Evolutionary conservation across 2,888 invertebrate species (phyloP).

Genomic region (Drosophila mimetica): DNA sequence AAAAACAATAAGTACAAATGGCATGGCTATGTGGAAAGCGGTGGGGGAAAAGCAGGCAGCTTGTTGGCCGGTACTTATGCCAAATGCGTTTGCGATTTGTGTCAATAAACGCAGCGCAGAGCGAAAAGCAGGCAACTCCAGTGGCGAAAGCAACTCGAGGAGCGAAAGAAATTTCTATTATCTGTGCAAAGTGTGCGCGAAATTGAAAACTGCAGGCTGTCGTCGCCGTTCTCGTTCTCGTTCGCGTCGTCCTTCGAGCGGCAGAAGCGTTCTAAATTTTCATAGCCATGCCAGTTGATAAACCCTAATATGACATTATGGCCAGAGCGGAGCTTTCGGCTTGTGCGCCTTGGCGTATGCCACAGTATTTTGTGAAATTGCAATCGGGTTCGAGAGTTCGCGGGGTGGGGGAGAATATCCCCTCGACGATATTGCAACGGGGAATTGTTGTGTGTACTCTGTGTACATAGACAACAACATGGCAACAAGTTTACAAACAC

Average conservation of each 20-base stretch:
- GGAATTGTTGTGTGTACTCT: conserved; percentile 1
- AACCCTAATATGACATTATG: conserved; percentile 78
- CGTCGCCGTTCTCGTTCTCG: conserved; percentile 18
- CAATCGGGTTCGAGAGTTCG: conserved; percentile 57
- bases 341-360: conserved; percentile 73
- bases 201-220: conserved; percentile 74
- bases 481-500: conserved; percentile 78
- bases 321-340: conserved; percentile 31
- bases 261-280: conserved; percentile 62
- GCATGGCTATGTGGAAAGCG: neutral
- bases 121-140: conserved; percentile 12
- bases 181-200: conserved; percentile 81
- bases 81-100: conserved; percentile 79
- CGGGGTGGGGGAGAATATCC: neutral
- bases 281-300: conserved; percentile 74
- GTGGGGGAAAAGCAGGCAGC: conserved; percentile 23
- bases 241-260: conserved; percentile 9
- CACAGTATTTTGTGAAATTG: conserved; percentile 75
- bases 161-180: conserved; percentile 77
- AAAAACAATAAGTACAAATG: conserved; percentile 47
- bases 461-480: conserved; percentile 37
- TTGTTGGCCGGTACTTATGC: conserved; percentile 70
- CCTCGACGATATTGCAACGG: conserved; percentile 61
- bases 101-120: conserved; percentile 70
- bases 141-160: conserved; percentile 12